Evolutionary conservation across 2,888 invertebrate species (phyloP).

Genomic region (Lasioglossum calceatum): DNA sequence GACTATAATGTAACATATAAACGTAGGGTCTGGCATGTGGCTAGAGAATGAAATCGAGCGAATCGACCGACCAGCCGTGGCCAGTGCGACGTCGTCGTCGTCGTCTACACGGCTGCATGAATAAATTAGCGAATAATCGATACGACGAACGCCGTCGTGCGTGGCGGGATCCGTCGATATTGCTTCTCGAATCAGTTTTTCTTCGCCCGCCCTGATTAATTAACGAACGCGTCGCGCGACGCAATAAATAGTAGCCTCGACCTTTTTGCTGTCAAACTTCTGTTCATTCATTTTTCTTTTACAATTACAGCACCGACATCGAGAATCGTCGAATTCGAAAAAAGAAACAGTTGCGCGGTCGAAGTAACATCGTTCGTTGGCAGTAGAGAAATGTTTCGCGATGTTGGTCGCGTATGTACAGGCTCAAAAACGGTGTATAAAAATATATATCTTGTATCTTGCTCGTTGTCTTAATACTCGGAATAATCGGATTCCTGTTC

Average conservation of each 20-base stretch:
- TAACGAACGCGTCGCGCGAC: neutral
- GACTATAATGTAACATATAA: constrained; percentile 62
- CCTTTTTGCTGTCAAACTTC: constrained; percentile 17
- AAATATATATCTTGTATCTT: constrained; percentile 51
- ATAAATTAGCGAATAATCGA: constrained; percentile 82
- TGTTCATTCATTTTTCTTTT: neutral
- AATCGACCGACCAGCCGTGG: constrained; percentile 68
- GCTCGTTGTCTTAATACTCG: constrained; percentile 35
- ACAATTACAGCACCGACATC: neutral
- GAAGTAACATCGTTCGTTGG: constrained; percentile 1
- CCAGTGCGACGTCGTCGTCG: constrained; percentile 70
- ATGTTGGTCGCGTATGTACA: constrained; percentile 2
- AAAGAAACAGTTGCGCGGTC: neutral
- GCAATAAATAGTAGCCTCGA: constrained; percentile 6
- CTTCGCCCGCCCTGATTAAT: neutral
- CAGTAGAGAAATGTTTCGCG: neutral
- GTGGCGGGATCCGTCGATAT: constrained; percentile 31
- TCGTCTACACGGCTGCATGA: constrained; percentile 73
- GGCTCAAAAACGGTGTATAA: constrained; percentile 48
- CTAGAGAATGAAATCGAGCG: constrained; percentile 62
- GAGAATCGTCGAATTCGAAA: neutral
- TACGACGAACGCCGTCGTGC: constrained; percentile 62
- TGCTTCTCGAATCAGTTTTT: neutral
- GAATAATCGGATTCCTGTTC: constrained; percentile 8
- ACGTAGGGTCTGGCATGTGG: constrained; percentile 60